phyloP scores from a whole-genome alignment of 2,797 vertebrate genomes.

The Rhinichthys osculus region DNA sequence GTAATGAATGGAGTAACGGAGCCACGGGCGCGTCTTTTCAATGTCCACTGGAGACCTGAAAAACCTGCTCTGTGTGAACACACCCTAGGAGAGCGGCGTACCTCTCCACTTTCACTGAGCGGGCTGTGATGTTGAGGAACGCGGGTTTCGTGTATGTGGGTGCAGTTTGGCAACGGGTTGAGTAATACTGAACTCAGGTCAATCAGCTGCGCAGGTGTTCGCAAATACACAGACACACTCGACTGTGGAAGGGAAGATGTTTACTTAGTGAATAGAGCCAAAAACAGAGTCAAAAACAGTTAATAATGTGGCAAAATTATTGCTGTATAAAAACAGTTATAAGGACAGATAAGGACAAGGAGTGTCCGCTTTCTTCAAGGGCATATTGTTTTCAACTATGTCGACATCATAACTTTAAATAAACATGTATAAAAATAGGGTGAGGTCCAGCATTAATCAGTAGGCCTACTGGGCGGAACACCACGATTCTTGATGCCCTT shows the following conservation, averaged over 20 bases:
- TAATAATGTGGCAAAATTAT: background rate
- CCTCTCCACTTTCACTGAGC: background rate
- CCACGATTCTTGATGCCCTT: too few species aligned
- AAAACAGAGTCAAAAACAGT: background rate
- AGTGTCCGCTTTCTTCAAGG: background rate
- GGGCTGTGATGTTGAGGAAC: background rate
- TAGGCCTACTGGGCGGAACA: background rate
- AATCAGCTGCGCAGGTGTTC: background rate
- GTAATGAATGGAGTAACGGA: slow-evolving; percentile 60
- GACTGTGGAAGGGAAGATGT: background rate
- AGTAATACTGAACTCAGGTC: slow-evolving; percentile 2
- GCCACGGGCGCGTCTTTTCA: slow-evolving; percentile 68
- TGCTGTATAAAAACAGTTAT: background rate
- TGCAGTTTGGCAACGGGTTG: slow-evolving; percentile 26
- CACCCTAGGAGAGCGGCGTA: slow-evolving; percentile 63
- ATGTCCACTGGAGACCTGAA: slow-evolving; percentile 54
- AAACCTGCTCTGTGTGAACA: slow-evolving; percentile 72
- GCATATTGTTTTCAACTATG: background rate
- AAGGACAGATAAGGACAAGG: background rate
- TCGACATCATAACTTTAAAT: background rate
- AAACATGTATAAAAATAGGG: slow-evolving; percentile 13
- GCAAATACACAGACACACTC: background rate
- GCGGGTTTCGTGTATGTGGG: background rate
- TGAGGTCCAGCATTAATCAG: background rate
- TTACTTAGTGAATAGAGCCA: background rate